phyloP scores from a whole-genome alignment of 2,797 vertebrate species.

The Hyperoplus lanceolatus region DNA sequence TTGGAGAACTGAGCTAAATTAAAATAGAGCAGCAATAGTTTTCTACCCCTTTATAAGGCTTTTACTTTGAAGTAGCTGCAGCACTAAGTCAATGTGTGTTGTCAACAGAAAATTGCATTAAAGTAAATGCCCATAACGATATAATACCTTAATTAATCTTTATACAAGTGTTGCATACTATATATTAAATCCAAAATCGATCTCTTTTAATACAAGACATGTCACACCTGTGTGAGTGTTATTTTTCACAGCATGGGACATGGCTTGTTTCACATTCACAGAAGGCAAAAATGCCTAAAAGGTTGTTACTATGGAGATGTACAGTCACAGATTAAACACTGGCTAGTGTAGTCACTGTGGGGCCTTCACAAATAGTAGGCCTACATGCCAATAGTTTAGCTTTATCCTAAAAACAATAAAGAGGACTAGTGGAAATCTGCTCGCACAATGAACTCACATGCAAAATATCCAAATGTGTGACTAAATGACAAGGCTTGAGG shows the following conservation, averaged over 20 bases:
- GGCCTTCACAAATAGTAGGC: not conserved
- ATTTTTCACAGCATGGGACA: not conserved
- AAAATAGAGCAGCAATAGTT: conserved; percentile 9
- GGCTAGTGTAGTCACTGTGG: not conserved
- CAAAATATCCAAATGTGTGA: conserved; percentile 39
- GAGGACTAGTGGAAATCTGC: conserved; percentile 35
- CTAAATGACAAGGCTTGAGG: conserved; percentile 46
- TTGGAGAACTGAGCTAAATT: not conserved
- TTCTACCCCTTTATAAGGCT: not conserved
- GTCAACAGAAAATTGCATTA: not conserved
- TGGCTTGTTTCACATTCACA: not conserved
- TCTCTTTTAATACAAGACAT: not conserved
- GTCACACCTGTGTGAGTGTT: not conserved
- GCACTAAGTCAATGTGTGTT: conserved; percentile 5
- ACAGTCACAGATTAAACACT: conserved; percentile 33
- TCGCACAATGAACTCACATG: conserved; percentile 48
- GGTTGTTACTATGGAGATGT: conserved; percentile 34
- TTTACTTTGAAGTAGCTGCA: conserved; percentile 21
- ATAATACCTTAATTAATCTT: not conserved
- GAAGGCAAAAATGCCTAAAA: conserved; percentile 9
- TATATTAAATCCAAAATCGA: not conserved
- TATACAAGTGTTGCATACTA: not conserved
- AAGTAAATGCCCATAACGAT: not conserved
- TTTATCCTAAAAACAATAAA: conserved; percentile 41
- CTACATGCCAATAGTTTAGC: conserved; percentile 16